A percentile compares a stretch with the other conserved stretches of the same genome.
phyloP scores from a whole-genome alignment of 2,888 invertebrate species.

The Idaea dimidiata region DNA sequence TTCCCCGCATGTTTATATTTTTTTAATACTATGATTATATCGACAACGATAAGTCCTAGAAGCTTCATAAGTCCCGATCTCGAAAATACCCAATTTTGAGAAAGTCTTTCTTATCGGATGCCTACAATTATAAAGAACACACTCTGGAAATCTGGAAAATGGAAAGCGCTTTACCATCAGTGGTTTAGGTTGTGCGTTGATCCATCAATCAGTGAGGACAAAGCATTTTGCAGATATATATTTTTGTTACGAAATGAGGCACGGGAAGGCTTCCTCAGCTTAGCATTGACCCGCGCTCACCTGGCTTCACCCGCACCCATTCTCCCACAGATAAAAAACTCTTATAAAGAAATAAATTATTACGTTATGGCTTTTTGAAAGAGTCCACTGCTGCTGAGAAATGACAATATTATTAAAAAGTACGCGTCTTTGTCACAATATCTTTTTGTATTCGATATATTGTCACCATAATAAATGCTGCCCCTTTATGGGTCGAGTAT shows the following conservation, averaged over 20 bases:
- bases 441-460: conserved; percentile 81
- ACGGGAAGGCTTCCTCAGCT: conserved; percentile 32
- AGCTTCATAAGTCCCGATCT: too few species aligned
- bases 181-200: too few species aligned
- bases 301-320: conserved; percentile 53
- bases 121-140: too few species aligned
- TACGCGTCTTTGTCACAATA: conserved; percentile 79
- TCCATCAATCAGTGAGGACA: too few species aligned
- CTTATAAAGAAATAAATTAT: conserved; percentile 81
- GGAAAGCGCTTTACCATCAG: too few species aligned
- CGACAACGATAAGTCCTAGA: background rate
- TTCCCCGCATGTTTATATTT: background rate
- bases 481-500: conserved; percentile 75
- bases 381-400: conserved; percentile 81
- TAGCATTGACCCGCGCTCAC: conserved; percentile 71
- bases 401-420: conserved; percentile 82
- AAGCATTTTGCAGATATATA: too few species aligned
- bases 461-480: conserved; percentile 80
- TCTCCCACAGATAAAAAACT: conserved; percentile 75
- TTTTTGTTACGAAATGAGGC: background rate
- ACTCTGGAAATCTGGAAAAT: too few species aligned
- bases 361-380: conserved; percentile 80
- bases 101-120: too few species aligned
- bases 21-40: background rate
- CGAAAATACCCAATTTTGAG: too few species aligned